Conservation (phyloP, 2,113 vertebrate species). For the Ursus arctos region DNA sequence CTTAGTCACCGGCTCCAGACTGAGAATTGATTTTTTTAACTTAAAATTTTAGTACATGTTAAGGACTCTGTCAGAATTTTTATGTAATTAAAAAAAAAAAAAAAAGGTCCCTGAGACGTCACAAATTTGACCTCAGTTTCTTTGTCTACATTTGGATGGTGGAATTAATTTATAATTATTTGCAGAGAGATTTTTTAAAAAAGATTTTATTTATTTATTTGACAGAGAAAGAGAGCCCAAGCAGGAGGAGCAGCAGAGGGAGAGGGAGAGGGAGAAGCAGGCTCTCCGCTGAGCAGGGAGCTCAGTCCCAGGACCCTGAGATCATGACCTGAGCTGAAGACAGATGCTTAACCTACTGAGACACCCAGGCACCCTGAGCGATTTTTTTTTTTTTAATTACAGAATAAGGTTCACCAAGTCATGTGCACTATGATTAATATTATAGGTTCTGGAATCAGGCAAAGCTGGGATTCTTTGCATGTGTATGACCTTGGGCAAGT, state of each 20-base stretch:
- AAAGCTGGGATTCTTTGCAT: background rate
- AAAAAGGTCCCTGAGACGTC: background rate
- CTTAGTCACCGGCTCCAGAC: background rate
- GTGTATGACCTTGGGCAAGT: background rate
- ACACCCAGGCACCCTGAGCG: no score
- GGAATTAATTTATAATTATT: background rate
- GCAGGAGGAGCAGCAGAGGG: no score
- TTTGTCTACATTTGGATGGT: background rate
- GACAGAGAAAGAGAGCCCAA: no score
- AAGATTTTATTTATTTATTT: no score
- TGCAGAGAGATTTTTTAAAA: background rate
- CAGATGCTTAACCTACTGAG: no score
- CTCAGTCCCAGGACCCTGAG: no score
- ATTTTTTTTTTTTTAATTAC: background rate
- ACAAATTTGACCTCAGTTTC: background rate
- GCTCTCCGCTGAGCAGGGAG: no score
- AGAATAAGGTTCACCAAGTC: background rate
- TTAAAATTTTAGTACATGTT: background rate
- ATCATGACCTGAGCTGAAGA: no score
- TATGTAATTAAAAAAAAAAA: background rate
- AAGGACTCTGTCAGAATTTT: constrained; percentile 6
- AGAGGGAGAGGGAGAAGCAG: no score
- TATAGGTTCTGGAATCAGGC: background rate
- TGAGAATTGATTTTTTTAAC: background rate
- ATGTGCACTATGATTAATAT: background rate